These are phyloP conservation scores for Cryptocephalus moraei DNA, from an alignment of 2,888 invertebrate genomes.

Conservation along the genomic window DNA sequence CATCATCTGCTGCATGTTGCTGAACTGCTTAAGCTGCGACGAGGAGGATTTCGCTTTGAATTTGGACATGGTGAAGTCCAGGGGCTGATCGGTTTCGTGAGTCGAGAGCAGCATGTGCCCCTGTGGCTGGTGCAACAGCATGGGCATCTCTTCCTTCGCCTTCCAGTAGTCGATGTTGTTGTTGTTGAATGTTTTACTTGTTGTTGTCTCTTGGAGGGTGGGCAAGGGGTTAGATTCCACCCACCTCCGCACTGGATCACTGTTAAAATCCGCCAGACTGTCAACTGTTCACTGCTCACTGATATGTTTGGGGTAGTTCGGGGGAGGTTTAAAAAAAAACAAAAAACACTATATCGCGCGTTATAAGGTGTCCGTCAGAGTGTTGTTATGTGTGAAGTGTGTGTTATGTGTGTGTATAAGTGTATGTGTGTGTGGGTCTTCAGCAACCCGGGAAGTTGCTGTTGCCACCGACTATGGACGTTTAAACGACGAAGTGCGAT, in stretches of 20 bases:
- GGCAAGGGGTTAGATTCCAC: slow-evolving; percentile 46
- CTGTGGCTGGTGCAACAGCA: slow-evolving; percentile 46
- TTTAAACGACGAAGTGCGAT: slow-evolving; percentile 25
- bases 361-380: neutral
- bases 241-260: slow-evolving; percentile 50
- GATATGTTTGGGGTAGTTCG: no score
- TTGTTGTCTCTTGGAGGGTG: slow-evolving; percentile 32
- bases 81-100: slow-evolving; percentile 49
- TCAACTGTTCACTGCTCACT: slow-evolving; percentile 10
- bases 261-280: slow-evolving; percentile 51
- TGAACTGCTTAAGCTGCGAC: slow-evolving; percentile 34
- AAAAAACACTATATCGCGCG: neutral
- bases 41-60: slow-evolving; percentile 36
- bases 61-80: slow-evolving; percentile 64
- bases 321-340: no score
- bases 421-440: neutral
- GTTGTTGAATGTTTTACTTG: slow-evolving; percentile 32
- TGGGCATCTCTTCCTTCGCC: slow-evolving; percentile 42
- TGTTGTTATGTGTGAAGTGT: neutral
- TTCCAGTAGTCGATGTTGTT: slow-evolving; percentile 30
- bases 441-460: slow-evolving; percentile 11
- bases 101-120: slow-evolving; percentile 39
- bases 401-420: neutral
- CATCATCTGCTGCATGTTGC: slow-evolving; percentile 35
- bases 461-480: slow-evolving; percentile 34